These are phyloP conservation scores for Tetragonula clypearis DNA, from an alignment of 1,140 invertebrate species.

Conservation along the genomic window DNA sequence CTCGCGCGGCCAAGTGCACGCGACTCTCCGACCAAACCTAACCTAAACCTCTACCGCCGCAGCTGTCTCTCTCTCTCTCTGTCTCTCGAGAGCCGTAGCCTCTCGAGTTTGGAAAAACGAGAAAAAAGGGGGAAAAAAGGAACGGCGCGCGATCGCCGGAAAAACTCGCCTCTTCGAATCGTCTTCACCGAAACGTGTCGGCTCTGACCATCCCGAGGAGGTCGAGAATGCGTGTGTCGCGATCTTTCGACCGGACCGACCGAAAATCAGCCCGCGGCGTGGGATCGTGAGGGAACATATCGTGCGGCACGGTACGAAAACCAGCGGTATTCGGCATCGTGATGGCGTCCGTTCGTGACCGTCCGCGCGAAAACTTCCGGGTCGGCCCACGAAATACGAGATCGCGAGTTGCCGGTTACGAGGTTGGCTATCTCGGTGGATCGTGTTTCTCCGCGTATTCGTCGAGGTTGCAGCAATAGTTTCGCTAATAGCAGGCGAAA, in stretches of 20 bases:
- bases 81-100: background rate
- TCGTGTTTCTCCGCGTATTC: slow-evolving; percentile 28
- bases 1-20: background rate
- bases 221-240: background rate
- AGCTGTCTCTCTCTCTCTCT: too few relatives aligned
- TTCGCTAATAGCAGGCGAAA: background rate
- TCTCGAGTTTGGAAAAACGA: background rate
- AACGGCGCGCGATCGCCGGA: background rate
- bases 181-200: background rate
- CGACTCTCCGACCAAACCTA: background rate
- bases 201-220: background rate
- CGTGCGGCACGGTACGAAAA: slow-evolving; percentile 23
- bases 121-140: too few relatives aligned
- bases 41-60: background rate
- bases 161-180: background rate
- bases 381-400: slow-evolving; percentile 46
- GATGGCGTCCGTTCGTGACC: slow-evolving; percentile 41
- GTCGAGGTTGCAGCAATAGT: background rate
- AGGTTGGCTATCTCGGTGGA: slow-evolving; percentile 30
- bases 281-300: slow-evolving; percentile 6
- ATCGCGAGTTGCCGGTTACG: slow-evolving; percentile 39
- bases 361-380: slow-evolving; percentile 44
- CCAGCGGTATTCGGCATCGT: slow-evolving; percentile 32
- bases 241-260: background rate
- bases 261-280: background rate